Percentiles rank a stretch among this genome's conserved stretches.
Evolutionary conservation across 2,113 vertebrate species (phyloP).

Genomic region (Mobula birostris): DNA sequence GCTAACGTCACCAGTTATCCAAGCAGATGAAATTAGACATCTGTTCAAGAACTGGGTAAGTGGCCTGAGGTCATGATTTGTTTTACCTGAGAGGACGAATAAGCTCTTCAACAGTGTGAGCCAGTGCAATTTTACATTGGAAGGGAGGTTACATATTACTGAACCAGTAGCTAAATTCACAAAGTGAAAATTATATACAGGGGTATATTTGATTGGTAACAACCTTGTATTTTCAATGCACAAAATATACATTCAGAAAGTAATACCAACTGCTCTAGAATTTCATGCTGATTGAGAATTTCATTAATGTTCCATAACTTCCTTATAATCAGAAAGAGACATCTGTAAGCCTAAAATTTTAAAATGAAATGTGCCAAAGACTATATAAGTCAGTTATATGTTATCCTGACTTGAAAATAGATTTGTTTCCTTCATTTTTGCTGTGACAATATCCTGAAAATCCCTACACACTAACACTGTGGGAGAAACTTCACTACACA

Average conservation of each 20-base stretch:
- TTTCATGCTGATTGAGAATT: background rate
- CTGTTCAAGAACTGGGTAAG: slow-evolving; percentile 8
- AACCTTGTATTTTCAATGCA: background rate
- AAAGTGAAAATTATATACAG: too few relatives aligned
- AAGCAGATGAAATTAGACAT: slow-evolving; percentile 15
- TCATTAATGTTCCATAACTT: background rate
- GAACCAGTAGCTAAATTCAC: background rate
- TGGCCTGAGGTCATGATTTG: slow-evolving; percentile 22
- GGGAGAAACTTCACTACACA: too few relatives aligned
- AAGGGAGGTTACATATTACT: background rate
- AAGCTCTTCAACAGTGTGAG: background rate
- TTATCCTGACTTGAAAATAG: too few relatives aligned
- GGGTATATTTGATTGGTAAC: background rate
- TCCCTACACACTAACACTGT: too few relatives aligned
- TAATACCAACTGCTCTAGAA: background rate
- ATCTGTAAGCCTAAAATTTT: background rate
- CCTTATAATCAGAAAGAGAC: background rate
- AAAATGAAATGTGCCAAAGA: background rate
- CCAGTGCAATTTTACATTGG: background rate
- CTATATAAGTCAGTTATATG: too few relatives aligned
- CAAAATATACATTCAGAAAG: too few relatives aligned
- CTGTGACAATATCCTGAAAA: too few relatives aligned
- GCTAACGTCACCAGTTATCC: background rate
- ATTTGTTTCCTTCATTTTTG: too few relatives aligned
- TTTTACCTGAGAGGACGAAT: slow-evolving; percentile 27